Evolutionary conservation across 2,113 vertebrate species (phyloP).

Genomic region (Nycticorax nycticorax): DNA sequence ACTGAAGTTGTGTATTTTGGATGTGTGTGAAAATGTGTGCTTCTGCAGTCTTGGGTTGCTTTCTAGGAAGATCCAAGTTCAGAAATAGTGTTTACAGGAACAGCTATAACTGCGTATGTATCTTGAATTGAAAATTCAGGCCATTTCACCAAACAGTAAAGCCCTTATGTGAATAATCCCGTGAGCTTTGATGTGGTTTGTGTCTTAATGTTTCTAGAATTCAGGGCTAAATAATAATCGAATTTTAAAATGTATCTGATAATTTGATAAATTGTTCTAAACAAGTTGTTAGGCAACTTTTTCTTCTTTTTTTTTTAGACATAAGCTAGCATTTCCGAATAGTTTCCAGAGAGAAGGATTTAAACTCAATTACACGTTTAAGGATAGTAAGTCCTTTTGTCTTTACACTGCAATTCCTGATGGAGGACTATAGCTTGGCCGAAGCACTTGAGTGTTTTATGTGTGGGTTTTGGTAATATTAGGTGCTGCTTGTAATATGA

Average conservation of each 20-base stretch:
- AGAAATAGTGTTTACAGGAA: neutral
- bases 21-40: neutral
- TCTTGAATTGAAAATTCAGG: neutral
- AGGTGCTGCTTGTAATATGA: neutral
- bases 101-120: neutral
- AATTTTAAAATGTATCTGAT: neutral
- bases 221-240: neutral
- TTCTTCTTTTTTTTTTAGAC: neutral
- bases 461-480: neutral
- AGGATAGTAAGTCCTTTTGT: neutral
- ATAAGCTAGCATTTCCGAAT: neutral
- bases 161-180: neutral
- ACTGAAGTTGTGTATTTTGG: neutral
- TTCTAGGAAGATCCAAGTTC: neutral
- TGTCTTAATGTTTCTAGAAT: neutral
- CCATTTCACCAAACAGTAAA: neutral
- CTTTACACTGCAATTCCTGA: neutral
- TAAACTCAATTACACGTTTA: neutral
- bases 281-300: neutral
- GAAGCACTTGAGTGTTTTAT: neutral
- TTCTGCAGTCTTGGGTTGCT: neutral
- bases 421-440: neutral
- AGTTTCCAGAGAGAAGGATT: neutral
- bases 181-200: neutral
- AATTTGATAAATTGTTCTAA: neutral